These are phyloP conservation scores for Aurelia aurita DNA, from an alignment of 30 jellyfish, hydroid and myxozoan species.

Conservation along the genomic window DNA sequence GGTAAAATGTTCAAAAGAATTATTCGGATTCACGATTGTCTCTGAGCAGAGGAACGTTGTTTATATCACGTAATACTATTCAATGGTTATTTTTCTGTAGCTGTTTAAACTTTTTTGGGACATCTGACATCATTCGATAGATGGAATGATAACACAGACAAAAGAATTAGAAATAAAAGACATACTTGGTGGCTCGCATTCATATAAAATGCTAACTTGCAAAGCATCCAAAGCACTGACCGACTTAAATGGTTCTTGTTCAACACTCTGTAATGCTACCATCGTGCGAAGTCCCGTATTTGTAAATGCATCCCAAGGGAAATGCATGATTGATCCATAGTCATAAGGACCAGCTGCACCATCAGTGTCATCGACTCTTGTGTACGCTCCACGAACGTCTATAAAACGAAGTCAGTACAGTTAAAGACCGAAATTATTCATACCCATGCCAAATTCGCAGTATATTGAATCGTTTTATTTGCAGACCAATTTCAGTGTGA, in stretches of 20 bases:
- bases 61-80: no score
- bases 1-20: no score
- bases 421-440: background rate
- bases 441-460: no score
- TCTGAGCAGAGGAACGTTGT: no score
- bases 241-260: conserved; percentile 34
- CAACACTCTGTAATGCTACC: conserved; percentile 48
- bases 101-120: no score
- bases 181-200: conserved; percentile 52
- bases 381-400: conserved; percentile 46
- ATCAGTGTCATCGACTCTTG: conserved; percentile 57
- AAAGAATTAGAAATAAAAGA: background rate
- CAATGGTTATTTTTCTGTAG: no score
- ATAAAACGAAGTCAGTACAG: background rate
- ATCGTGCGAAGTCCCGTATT: conserved; percentile 61
- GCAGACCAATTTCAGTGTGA: no score
- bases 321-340: conserved; percentile 75
- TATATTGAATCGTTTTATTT: no score
- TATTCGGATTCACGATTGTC: no score
- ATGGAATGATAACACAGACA: no score
- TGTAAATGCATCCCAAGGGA: conserved; percentile 76
- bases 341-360: conserved; percentile 68
- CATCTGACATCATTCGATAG: no score
- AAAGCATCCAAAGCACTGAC: conserved; percentile 55
- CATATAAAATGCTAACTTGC: conserved; percentile 51